These are phyloP conservation scores for Acanthaster planci DNA, from an alignment of 35 echinoderm and acorn worm genomes.

Conservation along the genomic window DNA sequence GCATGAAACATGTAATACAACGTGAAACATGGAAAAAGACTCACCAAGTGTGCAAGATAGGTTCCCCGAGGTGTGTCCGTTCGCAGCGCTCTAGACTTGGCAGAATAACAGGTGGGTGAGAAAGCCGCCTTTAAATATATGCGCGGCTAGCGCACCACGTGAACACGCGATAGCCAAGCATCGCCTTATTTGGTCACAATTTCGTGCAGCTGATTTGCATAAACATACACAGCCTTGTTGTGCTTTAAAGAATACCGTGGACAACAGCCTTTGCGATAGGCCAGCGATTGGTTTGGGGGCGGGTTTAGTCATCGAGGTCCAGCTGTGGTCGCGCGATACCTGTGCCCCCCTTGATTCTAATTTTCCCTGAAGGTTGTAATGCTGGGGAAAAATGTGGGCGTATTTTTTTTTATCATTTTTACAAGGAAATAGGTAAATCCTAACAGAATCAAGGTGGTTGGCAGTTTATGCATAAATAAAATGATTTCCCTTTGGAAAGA, in stretches of 20 bases:
- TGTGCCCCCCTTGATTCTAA: background rate
- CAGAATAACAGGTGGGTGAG: constrained; percentile 1
- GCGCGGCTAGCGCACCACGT: constrained; percentile 5
- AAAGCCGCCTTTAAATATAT: background rate
- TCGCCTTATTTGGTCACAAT: constrained; percentile 16
- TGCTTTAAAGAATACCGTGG: background rate
- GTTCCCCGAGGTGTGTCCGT: background rate
- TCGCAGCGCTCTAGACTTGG: too few species aligned
- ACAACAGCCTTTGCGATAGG: background rate
- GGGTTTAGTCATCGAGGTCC: background rate
- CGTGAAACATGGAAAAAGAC: too few species aligned
- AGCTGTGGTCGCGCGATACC: background rate
- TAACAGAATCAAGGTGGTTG: too few species aligned
- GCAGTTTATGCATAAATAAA: too few species aligned
- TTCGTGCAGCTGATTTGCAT: constrained; percentile 1
- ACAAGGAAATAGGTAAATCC: too few species aligned
- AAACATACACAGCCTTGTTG: constrained; percentile 18
- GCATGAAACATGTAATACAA: too few species aligned
- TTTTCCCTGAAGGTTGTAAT: background rate
- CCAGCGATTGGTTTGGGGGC: background rate
- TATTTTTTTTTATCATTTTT: constrained; percentile 1
- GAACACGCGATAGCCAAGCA: background rate
- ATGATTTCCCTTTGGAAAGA: too few species aligned
- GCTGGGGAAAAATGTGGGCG: constrained; percentile 19
- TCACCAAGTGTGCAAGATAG: too few species aligned